Evolutionary conservation across 2,113 vertebrate genomes (phyloP).

Genomic region (Naja naja): DNA sequence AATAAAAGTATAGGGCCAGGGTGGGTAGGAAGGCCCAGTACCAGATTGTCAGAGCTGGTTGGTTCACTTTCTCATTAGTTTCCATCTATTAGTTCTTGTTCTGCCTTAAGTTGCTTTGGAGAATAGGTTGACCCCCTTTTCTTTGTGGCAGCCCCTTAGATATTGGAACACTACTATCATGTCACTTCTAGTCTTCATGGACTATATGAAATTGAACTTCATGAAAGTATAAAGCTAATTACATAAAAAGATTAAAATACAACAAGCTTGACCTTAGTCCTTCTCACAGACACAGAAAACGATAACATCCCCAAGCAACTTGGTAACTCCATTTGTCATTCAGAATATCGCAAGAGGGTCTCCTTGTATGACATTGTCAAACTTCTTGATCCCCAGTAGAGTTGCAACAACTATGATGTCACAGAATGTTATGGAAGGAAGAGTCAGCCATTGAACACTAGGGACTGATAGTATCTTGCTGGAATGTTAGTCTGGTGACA

Average conservation of each 20-base stretch:
- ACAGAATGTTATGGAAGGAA: background rate
- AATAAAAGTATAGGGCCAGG: no score
- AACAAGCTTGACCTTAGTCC: background rate
- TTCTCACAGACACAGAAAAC: conserved; percentile 19
- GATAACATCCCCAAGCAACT: background rate
- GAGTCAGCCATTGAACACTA: background rate
- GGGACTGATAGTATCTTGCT: background rate
- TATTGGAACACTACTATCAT: background rate
- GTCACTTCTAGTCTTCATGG: background rate
- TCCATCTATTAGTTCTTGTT: background rate
- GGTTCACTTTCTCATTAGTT: background rate
- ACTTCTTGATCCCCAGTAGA: background rate
- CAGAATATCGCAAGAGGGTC: background rate
- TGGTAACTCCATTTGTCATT: conserved; percentile 2
- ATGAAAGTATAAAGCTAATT: conserved; percentile 12
- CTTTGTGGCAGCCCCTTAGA: background rate
- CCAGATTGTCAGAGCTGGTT: no score
- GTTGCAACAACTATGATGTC: background rate
- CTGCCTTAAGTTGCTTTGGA: background rate
- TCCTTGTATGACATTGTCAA: background rate
- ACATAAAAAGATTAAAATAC: conserved; percentile 32
- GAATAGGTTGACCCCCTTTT: background rate
- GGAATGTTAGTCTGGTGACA: background rate
- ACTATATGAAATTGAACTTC: conserved; percentile 23
- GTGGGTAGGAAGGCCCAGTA: no score